Evolutionary conservation across 2,113 vertebrate genomes (phyloP), one percentile per base, ranked within the genome.

Genomic region (Orientallactaga bullata): DNA sequence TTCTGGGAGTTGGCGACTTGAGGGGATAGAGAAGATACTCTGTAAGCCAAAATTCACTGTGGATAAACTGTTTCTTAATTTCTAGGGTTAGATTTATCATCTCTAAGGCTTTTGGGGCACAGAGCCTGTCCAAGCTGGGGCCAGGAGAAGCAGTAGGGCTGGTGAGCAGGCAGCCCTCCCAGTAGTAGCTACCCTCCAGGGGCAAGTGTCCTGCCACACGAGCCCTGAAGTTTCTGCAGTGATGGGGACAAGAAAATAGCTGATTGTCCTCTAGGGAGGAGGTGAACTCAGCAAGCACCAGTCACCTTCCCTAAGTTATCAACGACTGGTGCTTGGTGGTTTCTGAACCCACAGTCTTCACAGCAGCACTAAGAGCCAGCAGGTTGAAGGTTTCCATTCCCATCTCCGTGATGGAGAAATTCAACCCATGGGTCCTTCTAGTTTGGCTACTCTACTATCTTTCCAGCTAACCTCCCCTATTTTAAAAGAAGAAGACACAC

Each of bases 261-360:
- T 69, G 69, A 18, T 78, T 21, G 32, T 58, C 78, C n/a, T 23
- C 47, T 28, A n/a, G 16, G 17, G 11, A 37, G 76, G 55, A n/a
- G 8, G 3, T 80, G 32, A 35, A 12, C 66, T 96, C 74, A 61
- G 30, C 37, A 79, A 60, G 9, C 20, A 35, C 63, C 23, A 28
- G 8, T 69, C 65, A 28, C 81, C 89, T 89, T 77, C 74, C 76
- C 58, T 35, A 79, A 47, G 82, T 47, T 47, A 93, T 23, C 12
- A 26, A 58, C 47, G 60, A 17, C 15, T 81, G 80, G 20, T 21
- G 78, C n/a, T 58, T 69, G 6, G 63, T 85, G n/a, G 17, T 65
- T 88, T 68, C 13, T 58, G 84, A 55, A 71, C 42, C 61, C 17
- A n/a, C 92, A 72, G n/a, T 66, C 61, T 91, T 60, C 78, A 78